Conservation (phyloP, 2,888 invertebrate genomes). For the Amaurobius ferox region DNA sequence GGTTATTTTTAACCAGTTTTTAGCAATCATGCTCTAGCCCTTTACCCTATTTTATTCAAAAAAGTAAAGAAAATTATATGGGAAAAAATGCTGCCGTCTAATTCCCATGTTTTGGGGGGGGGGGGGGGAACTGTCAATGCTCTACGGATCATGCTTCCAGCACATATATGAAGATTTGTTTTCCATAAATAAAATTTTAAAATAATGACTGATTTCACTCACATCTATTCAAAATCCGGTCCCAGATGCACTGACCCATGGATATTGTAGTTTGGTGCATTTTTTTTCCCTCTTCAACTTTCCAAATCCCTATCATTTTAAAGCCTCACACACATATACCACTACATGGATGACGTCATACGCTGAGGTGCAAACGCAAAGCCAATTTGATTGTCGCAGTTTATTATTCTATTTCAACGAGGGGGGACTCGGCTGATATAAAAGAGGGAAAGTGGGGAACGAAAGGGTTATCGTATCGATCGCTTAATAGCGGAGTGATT, state of each 20-base stretch:
- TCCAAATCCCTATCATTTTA: conserved; percentile 33
- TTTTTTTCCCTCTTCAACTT: conserved; percentile 37
- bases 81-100: too few species aligned
- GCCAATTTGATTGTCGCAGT: conserved; percentile 71
- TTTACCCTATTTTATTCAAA: too few species aligned
- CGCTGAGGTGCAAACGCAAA: conserved; percentile 65
- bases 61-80: too few species aligned
- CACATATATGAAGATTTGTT: background rate
- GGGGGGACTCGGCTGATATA: conserved; percentile 28
- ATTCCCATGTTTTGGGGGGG: too few species aligned
- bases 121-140: too few species aligned
- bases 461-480: conserved; percentile 71
- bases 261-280: conserved; percentile 34
- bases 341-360: conserved; percentile 66
- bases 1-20: too few species aligned
- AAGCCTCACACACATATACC: conserved; percentile 27
- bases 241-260: conserved; percentile 53
- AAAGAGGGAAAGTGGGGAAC: conserved; percentile 47
- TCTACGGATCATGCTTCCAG: too few species aligned
- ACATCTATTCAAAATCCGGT: conserved; percentile 12
- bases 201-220: conserved; percentile 12
- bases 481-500: conserved; percentile 69
- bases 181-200: background rate
- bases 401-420: conserved; percentile 70
- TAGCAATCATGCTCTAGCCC: too few species aligned